These are phyloP conservation scores for Aphaenogaster rudis DNA, from an alignment of 1,140 invertebrate species.

Conservation along the genomic window DNA sequence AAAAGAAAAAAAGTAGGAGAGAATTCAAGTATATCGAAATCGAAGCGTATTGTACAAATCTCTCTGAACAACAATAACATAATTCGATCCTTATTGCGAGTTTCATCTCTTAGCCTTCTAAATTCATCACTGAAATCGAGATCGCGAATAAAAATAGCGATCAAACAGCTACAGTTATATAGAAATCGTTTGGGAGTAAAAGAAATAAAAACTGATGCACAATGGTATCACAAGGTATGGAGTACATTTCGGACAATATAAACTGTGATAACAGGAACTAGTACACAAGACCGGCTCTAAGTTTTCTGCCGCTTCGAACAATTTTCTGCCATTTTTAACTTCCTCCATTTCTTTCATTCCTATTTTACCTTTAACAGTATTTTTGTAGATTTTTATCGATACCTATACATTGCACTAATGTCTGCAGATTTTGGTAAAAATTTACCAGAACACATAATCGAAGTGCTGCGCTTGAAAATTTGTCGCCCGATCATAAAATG, in stretches of 20 bases:
- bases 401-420: conserved; percentile 33
- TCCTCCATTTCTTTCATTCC: background rate
- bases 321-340: conserved; percentile 27
- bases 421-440: conserved; percentile 15
- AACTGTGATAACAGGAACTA: conserved; percentile 42
- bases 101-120: conserved; percentile 36
- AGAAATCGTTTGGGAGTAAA: background rate
- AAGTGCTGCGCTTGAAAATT: conserved; percentile 9
- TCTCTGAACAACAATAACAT: conserved; percentile 54
- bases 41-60: conserved; percentile 65
- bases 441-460: conserved; percentile 27
- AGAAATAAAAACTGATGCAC: conserved; percentile 7
- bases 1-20: conserved; percentile 63
- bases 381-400: conserved; percentile 1
- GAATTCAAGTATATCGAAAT: conserved; percentile 24
- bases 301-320: conserved; percentile 32
- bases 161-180: conserved; percentile 29
- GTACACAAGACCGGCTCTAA: conserved; percentile 19
- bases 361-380: conserved; percentile 6
- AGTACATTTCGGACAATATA: background rate
- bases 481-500: background rate
- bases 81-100: conserved; percentile 1
- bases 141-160: conserved; percentile 48
- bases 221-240: background rate
- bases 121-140: conserved; percentile 60